phyloP scores from a whole-genome alignment of 2,888 invertebrate genomes.

The Abrostola triplasia region DNA sequence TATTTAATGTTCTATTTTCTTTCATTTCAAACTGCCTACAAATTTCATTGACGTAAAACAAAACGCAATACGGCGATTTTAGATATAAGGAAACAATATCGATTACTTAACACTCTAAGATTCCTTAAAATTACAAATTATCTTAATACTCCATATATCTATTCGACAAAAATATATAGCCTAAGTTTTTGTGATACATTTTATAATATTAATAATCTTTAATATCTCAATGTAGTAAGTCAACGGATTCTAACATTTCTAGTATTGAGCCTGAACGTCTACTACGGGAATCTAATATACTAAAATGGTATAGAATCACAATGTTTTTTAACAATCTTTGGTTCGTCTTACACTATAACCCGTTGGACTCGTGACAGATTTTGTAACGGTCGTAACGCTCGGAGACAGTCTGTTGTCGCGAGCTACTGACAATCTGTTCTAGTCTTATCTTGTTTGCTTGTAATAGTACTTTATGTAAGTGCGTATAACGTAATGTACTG shows the following conservation, averaged over 20 bases:
- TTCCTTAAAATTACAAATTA: conserved; percentile 44
- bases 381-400: neutral
- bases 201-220: conserved; percentile 42
- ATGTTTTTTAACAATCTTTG: conserved; percentile 43
- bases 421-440: too few species aligned
- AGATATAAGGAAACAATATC: conserved; percentile 38
- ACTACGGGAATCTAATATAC: conserved; percentile 37
- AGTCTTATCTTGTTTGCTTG: too few species aligned
- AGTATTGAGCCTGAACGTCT: conserved; percentile 57
- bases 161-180: conserved; percentile 68
- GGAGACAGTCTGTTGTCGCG: neutral
- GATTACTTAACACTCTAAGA: conserved; percentile 47
- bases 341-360: conserved; percentile 32
- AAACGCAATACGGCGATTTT: conserved; percentile 32
- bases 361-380: conserved; percentile 7
- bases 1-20: conserved; percentile 65
- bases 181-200: conserved; percentile 38
- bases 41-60: conserved; percentile 45
- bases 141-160: conserved; percentile 47
- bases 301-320: conserved; percentile 44
- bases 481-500: too few species aligned
- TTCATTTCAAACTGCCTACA: conserved; percentile 52
- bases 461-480: too few species aligned
- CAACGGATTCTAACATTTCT: conserved; percentile 46
- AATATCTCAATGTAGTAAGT: conserved; percentile 44